Conservation (phyloP, 2,113 vertebrate species). For the Cariama cristata region DNA sequence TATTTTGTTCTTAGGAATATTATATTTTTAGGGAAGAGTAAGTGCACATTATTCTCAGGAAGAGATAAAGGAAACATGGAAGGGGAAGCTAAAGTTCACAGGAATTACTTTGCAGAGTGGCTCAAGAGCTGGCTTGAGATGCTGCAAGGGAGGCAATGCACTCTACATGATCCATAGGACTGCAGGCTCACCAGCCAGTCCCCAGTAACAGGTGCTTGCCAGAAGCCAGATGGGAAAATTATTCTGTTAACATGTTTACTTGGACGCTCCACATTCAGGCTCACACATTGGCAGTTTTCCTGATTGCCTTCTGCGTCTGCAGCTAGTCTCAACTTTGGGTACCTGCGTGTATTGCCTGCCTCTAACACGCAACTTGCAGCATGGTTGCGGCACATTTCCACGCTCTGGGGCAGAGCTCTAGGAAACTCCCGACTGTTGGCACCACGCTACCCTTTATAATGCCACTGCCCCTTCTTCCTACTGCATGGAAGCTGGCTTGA, state of each 20-base stretch:
- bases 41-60: not conserved
- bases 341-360: not conserved
- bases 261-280: not conserved
- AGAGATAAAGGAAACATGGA: not conserved
- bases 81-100: not conserved
- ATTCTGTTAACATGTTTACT: not conserved
- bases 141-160: not conserved
- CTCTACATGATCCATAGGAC: not conserved
- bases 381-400: fast-evolving
- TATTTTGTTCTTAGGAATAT: not conserved
- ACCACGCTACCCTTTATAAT: not conserved
- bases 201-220: not conserved
- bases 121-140: not conserved
- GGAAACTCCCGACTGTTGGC: not conserved
- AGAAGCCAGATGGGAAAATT: not conserved
- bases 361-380: not conserved
- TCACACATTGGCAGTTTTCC: not conserved
- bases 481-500: not conserved
- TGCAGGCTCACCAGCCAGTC: not conserved
- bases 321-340: not conserved
- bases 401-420: not conserved
- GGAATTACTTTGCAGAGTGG: not conserved
- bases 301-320: not conserved
- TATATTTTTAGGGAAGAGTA: not conserved
- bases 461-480: not conserved